Evolutionary conservation across 2,797 vertebrate species (phyloP).

Genomic region (Pseudochaenichthys georgianus): DNA sequence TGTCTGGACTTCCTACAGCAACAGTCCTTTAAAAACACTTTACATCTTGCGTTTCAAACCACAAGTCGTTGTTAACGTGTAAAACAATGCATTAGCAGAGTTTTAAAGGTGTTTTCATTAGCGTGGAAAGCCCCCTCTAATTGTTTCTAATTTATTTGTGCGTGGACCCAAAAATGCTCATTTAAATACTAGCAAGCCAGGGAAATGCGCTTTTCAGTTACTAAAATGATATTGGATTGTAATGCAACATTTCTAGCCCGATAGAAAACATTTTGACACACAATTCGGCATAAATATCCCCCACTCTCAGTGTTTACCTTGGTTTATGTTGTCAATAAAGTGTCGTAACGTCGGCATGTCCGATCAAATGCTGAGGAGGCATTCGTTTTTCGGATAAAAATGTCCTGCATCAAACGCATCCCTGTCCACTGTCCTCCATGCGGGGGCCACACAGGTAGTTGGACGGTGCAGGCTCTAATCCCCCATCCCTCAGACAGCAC

Average conservation of each 20-base stretch:
- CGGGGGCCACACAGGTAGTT: slow-evolving; percentile 96
- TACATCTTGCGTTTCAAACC: slow-evolving; percentile 4
- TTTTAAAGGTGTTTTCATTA: slow-evolving; percentile 32
- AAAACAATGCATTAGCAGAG: rapidly evolving
- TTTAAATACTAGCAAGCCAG: slow-evolving; percentile 28
- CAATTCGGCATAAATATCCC: slow-evolving; percentile 24
- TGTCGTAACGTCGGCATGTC: slow-evolving; percentile 74
- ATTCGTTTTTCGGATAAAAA: slow-evolving; percentile 46
- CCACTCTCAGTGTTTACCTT: slow-evolving; percentile 68
- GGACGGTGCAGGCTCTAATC: slow-evolving; percentile 78
- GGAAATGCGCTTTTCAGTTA: background rate
- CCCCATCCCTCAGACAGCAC: slow-evolving; percentile 85
- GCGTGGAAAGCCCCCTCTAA: background rate
- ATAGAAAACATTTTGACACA: background rate
- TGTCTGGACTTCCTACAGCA: slow-evolving; percentile 82
- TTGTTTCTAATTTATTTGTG: slow-evolving; percentile 68
- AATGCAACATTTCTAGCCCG: slow-evolving; percentile 16
- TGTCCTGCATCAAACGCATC: slow-evolving; percentile 80
- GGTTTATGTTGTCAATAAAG: slow-evolving; percentile 66
- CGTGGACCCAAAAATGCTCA: slow-evolving; percentile 14
- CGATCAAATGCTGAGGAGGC: slow-evolving; percentile 62
- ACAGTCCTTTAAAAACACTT: slow-evolving; percentile 66
- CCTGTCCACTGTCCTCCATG: slow-evolving; percentile 79
- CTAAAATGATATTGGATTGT: background rate
- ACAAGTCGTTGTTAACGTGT: background rate